Base-by-base conservation (phyloP, 92 coral and sea anemone genomes). In the Epizoanthus rinbou region DNA sequence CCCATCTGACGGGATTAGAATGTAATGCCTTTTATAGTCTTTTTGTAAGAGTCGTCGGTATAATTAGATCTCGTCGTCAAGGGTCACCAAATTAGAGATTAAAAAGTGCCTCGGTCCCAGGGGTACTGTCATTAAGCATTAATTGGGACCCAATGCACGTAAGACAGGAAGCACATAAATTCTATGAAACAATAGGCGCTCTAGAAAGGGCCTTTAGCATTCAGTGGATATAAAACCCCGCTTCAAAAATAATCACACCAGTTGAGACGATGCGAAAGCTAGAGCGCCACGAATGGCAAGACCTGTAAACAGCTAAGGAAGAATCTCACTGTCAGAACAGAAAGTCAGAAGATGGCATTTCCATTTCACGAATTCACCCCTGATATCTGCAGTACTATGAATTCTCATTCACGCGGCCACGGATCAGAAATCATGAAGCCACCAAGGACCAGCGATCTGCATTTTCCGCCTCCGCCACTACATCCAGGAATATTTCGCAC, bases 101-200 rank as follows among this genome's bases (percentile, higher is more conserved):
- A 93, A 89, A 91, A 91, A 88, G 89, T 86, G 84, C 89, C 85
- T 90, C 90, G 86, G 91, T 87, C 95, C 94, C 94, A 88, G 82
- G 94, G 87, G 98, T 94, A 91, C 69, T 83, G 98, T 91, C 98
- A 89, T 93, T 91, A 93, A 93, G 88, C 88, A 91, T 89, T 93
- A 93, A 93, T 93, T 93, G 98, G 86, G 93, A 92, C 88, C 91
- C 80, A 86, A 92, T 89, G 94, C 93, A 93, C 98, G 98, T 88
- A 93, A 91, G 64, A 91, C 98, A 93, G 98, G 98, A 93, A 93
- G 90, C 89, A 93, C 94, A 93, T 93, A 89, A 93, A 93, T 93
- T 93, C 93, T 86, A 60, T 80, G 87, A 85, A 84, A 93, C 98
- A 93, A 93, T 93, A 89, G 98, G 79, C 75, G 50, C 90, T 80